Evolutionary conservation across 2,797 vertebrate species (phyloP), one percentile per base, ranked within the genome.

Genomic region (Chromobotia macracanthus): DNA sequence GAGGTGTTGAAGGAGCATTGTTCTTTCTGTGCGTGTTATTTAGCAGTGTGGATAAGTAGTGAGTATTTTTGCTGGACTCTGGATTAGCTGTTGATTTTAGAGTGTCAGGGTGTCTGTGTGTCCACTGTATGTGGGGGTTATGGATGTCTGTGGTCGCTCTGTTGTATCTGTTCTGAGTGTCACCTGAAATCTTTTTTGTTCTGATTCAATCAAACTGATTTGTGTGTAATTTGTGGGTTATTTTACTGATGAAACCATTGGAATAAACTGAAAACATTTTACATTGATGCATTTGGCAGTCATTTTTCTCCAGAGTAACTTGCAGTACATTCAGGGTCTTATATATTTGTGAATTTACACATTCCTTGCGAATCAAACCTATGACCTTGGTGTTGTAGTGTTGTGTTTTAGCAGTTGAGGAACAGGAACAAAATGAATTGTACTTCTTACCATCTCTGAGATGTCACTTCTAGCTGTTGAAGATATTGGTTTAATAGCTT

Each of bases 31-130:
- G 2, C 21, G 38, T 69, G 53, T 68, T 46, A 44, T 21, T 58
- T 63, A 71, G 70, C 23, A 53, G 66, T 9, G 38, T 61, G 51
- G 55, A 66, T 56, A 55, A 60, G 80, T 15, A 50, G n/a, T 76
- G 46, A 64, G 28, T 67, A 35, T 41, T 63, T 50, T n/a, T 70
- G 41, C 25, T 9, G 64, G 56, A 38, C 65, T 7, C 31, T 58
- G 51, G 53, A 77, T 76, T 58, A 12, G 51, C 21, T 58, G 75
- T 46, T 48, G 64, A 77, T 67, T 65, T n/a, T 77, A 15, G 56
- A 67, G 56, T 48, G 65, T 23, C 68, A 53, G 23, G 44, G 21
- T 31, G 9, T 6, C 1, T 60, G 41, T 11, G 15, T 73, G 19
- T 31, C 11, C 21, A 56, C 55, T 12, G 19, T 13, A 56, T 50